Base-by-base conservation (phyloP, 2,888 invertebrate species). In the Stomorhina lunata region DNA sequence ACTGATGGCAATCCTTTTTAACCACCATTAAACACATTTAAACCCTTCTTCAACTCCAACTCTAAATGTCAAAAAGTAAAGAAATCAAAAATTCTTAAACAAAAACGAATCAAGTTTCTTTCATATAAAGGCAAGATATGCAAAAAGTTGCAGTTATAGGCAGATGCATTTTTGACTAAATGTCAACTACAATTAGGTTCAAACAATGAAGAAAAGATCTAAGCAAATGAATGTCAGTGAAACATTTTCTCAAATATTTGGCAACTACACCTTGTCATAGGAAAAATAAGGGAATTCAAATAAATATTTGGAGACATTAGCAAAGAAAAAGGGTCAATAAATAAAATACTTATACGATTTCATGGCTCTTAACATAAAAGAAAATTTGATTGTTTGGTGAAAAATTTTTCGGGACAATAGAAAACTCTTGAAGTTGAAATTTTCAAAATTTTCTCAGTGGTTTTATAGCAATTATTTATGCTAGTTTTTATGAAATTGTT, bases 91-190 rank as follows among this genome's bases (percentile, higher is more conserved):
- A 40, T 20, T 50, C 50, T 68, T 63, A 40, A 72, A 22, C 29
- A n/a, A 32, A 65, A n/a, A 55, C 25, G 75, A 43, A 75, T 9
- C 20, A 22, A 7, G 22, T n/a, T 25, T 22, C n/a, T 22, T n/a
- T 50, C n/a, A 25, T n/a, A 25, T 48, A 22, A 7, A 22, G 22
- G 9, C 6, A n/a, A 25, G 50, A 50, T 25, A n/a, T 12, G 4
- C 12, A 34, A 76, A 79, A 82, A 82, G 82, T 79, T 82, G 82
- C 75, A 76, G 61, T 53, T 50, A 25, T 59, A 50, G 71, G 71
- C 82, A 82, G 82, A 79, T 82, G 82, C 79, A 82, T 76, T 82
- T 76, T 17, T 45, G 71, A 82, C 79, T 71, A 82, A 82, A 82
- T 82, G 75, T 79, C 82, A 82, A 71, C 82, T 75, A 79, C 57